Percentiles rank a stretch among this genome's conserved stretches.
These are phyloP conservation scores for Diabrotica undecimpunctata DNA, from an alignment of 1,140 invertebrate genomes.

Conservation along the genomic window DNA sequence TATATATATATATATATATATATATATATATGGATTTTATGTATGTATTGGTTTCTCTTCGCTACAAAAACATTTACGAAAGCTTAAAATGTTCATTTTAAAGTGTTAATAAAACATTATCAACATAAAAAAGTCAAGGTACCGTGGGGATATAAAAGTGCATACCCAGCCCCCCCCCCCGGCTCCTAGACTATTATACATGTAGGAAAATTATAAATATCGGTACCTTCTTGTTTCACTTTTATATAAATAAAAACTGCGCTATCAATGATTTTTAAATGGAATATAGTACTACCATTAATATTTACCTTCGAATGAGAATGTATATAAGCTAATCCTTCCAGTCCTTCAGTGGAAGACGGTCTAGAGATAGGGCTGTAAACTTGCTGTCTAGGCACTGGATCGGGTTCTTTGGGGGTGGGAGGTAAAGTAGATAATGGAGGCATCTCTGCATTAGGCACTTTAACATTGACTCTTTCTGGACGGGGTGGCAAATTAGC, in stretches of 20 bases:
- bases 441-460: slow-evolving; percentile 33
- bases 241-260: neutral
- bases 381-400: slow-evolving; percentile 42
- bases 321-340: slow-evolving; percentile 59
- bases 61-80: too few relatives aligned
- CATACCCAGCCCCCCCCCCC: too few relatives aligned
- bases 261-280: neutral
- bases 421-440: neutral
- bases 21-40: too few relatives aligned
- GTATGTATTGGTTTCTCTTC: too few relatives aligned
- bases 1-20: too few relatives aligned
- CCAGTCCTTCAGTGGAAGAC: slow-evolving; percentile 52
- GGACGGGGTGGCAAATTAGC: slow-evolving; percentile 53
- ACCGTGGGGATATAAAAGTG: too few relatives aligned
- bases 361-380: slow-evolving; percentile 70
- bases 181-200: too few relatives aligned
- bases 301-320: slow-evolving; percentile 34
- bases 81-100: too few relatives aligned
- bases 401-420: slow-evolving; percentile 38
- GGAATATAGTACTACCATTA: neutral
- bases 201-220: too few relatives aligned
- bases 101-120: too few relatives aligned
- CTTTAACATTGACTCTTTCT: slow-evolving; percentile 54
- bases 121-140: too few relatives aligned
- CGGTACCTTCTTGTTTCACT: too few relatives aligned